Percentiles rank a stretch among this genome's conserved stretches.
These are phyloP conservation scores for mouse (Mus musculus) DNA, from an alignment of 2,113 vertebrate genomes.

Conservation along the genomic window DNA sequence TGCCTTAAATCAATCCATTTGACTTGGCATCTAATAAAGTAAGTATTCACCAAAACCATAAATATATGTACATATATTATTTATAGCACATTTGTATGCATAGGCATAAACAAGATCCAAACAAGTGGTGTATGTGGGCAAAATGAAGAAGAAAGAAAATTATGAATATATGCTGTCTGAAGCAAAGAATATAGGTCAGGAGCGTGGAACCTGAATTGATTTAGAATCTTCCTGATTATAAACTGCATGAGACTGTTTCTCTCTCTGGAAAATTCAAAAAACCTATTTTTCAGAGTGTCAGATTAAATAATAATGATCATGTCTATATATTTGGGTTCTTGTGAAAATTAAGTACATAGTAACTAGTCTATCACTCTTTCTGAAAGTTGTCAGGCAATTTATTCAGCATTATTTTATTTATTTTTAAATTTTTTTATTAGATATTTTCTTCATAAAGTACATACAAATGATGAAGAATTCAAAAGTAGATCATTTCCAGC, in stretches of 20 bases:
- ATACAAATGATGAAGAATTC: not conserved
- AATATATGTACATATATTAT: not conserved
- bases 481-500: not conserved
- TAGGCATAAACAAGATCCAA: not conserved
- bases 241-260: not conserved
- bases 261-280: not conserved
- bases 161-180: not conserved
- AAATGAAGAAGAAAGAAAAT: not conserved
- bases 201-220: not conserved
- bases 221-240: not conserved
- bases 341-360: not conserved
- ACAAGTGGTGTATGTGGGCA: not conserved
- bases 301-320: not conserved
- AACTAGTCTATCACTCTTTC: not conserved
- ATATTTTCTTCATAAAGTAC: not conserved
- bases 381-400: not conserved
- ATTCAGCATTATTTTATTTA: not conserved
- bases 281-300: not conserved
- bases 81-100: not conserved
- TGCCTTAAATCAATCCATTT: too few relatives aligned
- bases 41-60: not conserved
- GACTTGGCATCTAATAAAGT: too few relatives aligned
- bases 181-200: not conserved
- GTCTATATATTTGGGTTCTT: not conserved
- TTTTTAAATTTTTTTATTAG: too few relatives aligned